Conservation (phyloP, 2,888 invertebrate genomes). For the Rosalia funebris region DNA sequence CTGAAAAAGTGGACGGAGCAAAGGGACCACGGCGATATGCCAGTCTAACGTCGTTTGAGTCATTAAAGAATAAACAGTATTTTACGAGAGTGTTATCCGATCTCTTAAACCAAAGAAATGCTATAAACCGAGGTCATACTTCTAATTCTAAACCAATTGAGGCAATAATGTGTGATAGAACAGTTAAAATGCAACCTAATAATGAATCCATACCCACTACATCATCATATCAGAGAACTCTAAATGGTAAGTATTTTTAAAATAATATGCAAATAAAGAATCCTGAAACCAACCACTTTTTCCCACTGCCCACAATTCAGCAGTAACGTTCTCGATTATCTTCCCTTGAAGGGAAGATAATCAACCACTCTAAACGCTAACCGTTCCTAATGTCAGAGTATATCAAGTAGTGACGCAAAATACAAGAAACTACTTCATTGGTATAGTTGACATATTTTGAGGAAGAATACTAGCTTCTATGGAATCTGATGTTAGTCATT, state of each 20-base stretch:
- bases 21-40: constrained; percentile 22
- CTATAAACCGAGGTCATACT: constrained; percentile 13
- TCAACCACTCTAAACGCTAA: too few species aligned
- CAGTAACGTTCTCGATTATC: not conserved
- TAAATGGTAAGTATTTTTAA: constrained; percentile 29
- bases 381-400: too few species aligned
- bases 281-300: not conserved
- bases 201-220: constrained; percentile 4
- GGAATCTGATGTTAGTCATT: too few species aligned
- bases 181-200: constrained; percentile 28
- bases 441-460: too few species aligned
- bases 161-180: constrained; percentile 31
- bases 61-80: constrained; percentile 34
- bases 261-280: not conserved
- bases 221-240: constrained; percentile 18
- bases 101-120: constrained; percentile 39
- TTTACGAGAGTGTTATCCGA: constrained; percentile 45
- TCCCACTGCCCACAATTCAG: not conserved
- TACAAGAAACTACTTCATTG: too few species aligned
- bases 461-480: too few species aligned
- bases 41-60: constrained; percentile 30
- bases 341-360: not conserved
- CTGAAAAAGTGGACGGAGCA: constrained; percentile 21
- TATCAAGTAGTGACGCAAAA: too few species aligned
- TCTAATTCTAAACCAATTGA: constrained; percentile 27